These are phyloP conservation scores for Lordiphosa collinella DNA, from an alignment of 1,140 invertebrate species.

Conservation along the genomic window DNA sequence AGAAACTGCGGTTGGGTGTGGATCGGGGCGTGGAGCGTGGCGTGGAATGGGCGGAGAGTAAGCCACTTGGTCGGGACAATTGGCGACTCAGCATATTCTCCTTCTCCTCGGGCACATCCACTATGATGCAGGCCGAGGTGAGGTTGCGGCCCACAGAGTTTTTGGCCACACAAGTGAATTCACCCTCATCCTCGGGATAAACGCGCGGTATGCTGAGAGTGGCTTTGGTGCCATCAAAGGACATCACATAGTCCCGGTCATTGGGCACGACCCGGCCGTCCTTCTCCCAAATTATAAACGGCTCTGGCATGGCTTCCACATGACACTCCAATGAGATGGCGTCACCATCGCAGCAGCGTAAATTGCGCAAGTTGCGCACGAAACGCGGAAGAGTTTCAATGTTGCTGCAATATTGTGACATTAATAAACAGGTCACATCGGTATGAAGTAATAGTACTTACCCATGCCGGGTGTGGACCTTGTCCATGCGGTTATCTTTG, in stretches of 20 bases:
- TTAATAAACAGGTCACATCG: background rate
- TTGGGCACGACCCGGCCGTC: constrained; percentile 84
- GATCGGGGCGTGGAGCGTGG: constrained; percentile 86
- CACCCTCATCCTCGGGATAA: constrained; percentile 93
- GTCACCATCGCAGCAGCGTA: constrained; percentile 91
- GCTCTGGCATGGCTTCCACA: constrained; percentile 84
- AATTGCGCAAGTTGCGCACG: constrained; percentile 85
- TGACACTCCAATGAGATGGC: constrained; percentile 88
- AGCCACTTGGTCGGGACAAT: constrained; percentile 83
- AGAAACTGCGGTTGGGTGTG: constrained; percentile 85
- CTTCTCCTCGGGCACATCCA: constrained; percentile 91
- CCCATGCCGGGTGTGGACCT: constrained; percentile 78
- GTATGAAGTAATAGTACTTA: constrained; percentile 29
- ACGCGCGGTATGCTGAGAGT: constrained; percentile 87
- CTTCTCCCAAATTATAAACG: constrained; percentile 89
- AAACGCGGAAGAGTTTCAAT: constrained; percentile 88
- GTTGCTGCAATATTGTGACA: constrained; percentile 81
- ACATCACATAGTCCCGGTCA: constrained; percentile 83
- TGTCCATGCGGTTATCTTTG: constrained; percentile 76
- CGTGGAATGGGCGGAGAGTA: constrained; percentile 85
- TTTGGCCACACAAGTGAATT: constrained; percentile 90
- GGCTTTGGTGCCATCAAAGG: constrained; percentile 85
- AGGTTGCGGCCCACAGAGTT: constrained; percentile 89
- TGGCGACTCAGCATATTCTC: constrained; percentile 86
- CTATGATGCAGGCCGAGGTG: constrained; percentile 89